phyloP scores from a whole-genome alignment of 2,797 vertebrate genomes.

The Liasis olivaceus region DNA sequence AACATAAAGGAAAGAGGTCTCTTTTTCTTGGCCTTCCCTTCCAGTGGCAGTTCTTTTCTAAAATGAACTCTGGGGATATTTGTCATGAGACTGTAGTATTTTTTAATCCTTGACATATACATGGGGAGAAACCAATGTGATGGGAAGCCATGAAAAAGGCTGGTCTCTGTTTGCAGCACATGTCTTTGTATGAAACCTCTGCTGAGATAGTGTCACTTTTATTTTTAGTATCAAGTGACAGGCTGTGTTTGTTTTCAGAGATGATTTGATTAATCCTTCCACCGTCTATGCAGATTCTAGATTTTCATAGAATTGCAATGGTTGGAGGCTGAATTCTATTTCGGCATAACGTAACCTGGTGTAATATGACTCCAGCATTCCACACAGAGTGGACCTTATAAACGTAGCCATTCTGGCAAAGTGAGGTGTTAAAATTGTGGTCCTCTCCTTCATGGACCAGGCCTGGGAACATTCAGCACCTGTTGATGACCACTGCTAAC shows the following conservation, averaged over 20 bases:
- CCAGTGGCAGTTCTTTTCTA: neutral
- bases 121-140: neutral
- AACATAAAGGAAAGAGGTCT: neutral
- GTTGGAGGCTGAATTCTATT: neutral
- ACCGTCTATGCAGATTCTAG: neutral
- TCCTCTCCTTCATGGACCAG: neutral
- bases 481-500: neutral
- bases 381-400: neutral
- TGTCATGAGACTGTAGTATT: neutral
- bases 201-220: slow-evolving; percentile 32
- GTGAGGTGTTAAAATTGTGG: neutral
- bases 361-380: neutral
- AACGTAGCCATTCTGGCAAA: neutral
- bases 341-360: slow-evolving; percentile 15
- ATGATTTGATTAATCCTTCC: neutral
- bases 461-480: neutral
- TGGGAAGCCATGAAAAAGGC: neutral
- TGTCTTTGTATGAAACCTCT: neutral
- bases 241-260: neutral
- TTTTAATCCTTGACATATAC: slow-evolving; percentile 18
- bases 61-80: slow-evolving; percentile 17
- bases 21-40: neutral
- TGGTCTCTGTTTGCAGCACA: neutral
- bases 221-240: slow-evolving; percentile 31
- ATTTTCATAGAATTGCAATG: slow-evolving; percentile 26